Conservation (phyloP, 2,888 invertebrate genomes). For the Drosophila sordidula region DNA sequence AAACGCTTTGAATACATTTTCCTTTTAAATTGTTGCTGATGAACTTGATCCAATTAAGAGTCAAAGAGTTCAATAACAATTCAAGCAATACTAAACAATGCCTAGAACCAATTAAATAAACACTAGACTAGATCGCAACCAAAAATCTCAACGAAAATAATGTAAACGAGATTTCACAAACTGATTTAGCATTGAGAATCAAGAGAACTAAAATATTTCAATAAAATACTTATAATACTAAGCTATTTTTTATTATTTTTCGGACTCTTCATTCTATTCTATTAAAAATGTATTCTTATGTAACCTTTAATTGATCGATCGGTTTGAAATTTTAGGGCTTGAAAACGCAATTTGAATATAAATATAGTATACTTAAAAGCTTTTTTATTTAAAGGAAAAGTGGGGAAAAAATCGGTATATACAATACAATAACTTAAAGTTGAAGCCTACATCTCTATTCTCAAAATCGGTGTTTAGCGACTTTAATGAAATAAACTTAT, state of each 20-base stretch:
- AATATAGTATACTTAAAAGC: too few species aligned
- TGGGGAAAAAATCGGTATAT: too few species aligned
- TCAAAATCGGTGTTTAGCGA: too few species aligned
- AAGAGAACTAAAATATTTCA: background rate
- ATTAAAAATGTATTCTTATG: too few species aligned
- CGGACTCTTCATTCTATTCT: background rate
- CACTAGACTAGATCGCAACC: background rate
- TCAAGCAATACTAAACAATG: constrained; percentile 1
- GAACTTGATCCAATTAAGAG: constrained; percentile 51
- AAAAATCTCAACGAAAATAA: constrained; percentile 13
- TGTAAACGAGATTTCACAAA: background rate
- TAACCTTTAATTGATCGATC: too few species aligned
- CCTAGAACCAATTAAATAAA: constrained; percentile 18
- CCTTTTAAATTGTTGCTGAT: constrained; percentile 29
- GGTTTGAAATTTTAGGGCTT: too few species aligned
- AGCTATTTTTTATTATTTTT: background rate
- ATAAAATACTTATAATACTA: background rate
- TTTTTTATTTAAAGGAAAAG: too few species aligned
- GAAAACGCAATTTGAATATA: too few species aligned
- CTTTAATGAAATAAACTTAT: too few species aligned
- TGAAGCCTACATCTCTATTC: too few species aligned
- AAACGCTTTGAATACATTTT: constrained; percentile 6
- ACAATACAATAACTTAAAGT: too few species aligned
- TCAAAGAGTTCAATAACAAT: constrained; percentile 59
- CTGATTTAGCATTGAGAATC: constrained; percentile 5